Percentiles rank a stretch among this genome's conserved stretches.
Evolutionary conservation across 2,797 vertebrate species (phyloP).

Genomic region (Morus bassanus): DNA sequence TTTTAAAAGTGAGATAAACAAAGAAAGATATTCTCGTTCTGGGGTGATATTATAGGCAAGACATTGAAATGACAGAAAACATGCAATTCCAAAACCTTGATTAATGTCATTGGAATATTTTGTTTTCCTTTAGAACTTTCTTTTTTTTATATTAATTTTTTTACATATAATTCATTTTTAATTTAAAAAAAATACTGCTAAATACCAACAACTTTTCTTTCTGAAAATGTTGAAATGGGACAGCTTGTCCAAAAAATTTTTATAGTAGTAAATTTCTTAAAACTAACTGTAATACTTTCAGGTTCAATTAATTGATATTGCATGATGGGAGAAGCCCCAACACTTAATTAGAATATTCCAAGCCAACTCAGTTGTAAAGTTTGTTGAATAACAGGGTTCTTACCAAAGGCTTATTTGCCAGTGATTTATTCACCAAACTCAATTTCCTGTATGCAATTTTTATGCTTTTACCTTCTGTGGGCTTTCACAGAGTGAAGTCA

Average conservation of each 20-base stretch:
- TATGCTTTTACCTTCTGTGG: constrained; percentile 27
- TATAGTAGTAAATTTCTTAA: not conserved
- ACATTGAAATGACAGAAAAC: not conserved
- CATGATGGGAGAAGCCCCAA: not conserved
- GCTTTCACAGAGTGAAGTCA: constrained; percentile 16
- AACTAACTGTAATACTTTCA: not conserved
- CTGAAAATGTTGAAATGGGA: not conserved
- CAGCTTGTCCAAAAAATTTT: not conserved
- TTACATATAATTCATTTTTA: not conserved
- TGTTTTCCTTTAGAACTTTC: not conserved
- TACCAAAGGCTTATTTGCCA: not conserved
- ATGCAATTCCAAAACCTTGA: not conserved
- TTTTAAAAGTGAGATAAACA: not conserved
- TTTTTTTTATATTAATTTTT: not conserved
- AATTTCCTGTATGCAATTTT: not conserved
- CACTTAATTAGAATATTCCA: not conserved
- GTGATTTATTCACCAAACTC: constrained; percentile 32
- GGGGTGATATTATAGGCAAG: not conserved
- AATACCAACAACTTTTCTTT: not conserved
- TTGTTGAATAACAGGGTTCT: not conserved
- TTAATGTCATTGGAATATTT: not conserved
- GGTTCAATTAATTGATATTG: not conserved
- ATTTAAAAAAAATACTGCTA: not conserved
- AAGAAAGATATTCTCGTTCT: not conserved
- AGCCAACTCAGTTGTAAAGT: not conserved